Evolutionary conservation across 2,797 vertebrate genomes (phyloP).

Genomic region (Channallabes apus): DNA sequence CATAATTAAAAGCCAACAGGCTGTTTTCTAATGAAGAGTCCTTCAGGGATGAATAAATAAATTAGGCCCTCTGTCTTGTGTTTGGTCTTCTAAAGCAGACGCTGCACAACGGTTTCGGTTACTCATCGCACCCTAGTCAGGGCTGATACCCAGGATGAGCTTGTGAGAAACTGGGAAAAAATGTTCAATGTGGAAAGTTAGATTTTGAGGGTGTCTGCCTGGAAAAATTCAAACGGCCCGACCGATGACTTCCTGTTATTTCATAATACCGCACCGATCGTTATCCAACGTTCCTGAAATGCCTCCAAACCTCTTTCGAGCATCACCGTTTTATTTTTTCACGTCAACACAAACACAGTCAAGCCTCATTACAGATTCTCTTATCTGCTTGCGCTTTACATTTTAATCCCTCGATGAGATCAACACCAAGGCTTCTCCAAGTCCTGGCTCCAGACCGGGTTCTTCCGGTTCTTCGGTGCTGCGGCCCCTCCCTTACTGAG

Average conservation of each 20-base stretch:
- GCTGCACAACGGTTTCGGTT: conserved; percentile 24
- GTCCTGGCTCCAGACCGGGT: conserved; percentile 43
- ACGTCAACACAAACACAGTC: conserved; percentile 8
- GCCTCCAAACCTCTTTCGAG: conserved; percentile 14
- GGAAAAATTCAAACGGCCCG: conserved; percentile 3
- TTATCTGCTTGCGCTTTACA: conserved; percentile 35
- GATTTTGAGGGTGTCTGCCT: conserved; percentile 23
- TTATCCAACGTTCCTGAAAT: conserved; percentile 17
- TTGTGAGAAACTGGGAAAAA: conserved; percentile 11
- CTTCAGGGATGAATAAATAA: conserved; percentile 48
- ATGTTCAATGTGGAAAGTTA: conserved; percentile 30
- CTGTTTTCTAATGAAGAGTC: conserved; percentile 45
- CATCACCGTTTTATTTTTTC: not conserved
- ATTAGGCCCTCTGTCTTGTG: conserved; percentile 33
- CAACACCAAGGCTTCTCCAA: conserved; percentile 31
- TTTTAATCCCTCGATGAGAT: conserved; percentile 32
- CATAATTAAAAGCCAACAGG: conserved; percentile 50
- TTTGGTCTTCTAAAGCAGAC: conserved; percentile 36
- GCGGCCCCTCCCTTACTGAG: conserved; percentile 51
- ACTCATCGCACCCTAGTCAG: not conserved
- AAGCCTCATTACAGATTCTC: conserved; percentile 29
- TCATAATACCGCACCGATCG: conserved; percentile 3
- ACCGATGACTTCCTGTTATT: not conserved
- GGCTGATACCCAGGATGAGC: not conserved
- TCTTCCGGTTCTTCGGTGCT: conserved; percentile 50